Base-by-base conservation (phyloP, 2,797 vertebrate species). In the Oreonectes daqikongensis region DNA sequence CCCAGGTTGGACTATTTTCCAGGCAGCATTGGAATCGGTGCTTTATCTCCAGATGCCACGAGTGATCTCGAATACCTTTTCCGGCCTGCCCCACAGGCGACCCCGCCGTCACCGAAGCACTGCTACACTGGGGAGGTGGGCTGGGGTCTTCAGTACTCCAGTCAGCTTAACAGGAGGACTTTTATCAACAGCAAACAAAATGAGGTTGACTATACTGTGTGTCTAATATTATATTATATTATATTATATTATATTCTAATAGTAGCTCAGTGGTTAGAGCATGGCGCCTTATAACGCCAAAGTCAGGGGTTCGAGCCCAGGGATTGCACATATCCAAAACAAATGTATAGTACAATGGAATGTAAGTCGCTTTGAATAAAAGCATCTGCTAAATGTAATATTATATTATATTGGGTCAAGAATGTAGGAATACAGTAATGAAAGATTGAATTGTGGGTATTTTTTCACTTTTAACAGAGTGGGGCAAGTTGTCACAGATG, bases 1-100 rank as follows among this genome's bases (percentile, higher is more conserved):
- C 77, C 91, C 1, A 94, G 85, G 85, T 77, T 85, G 8, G 73
- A 83, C 74, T 88, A 91, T 79, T 86, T 85, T 20, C 74, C 75
- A 18, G 32, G 4, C 5, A 92, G 86, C 63, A 69, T 90, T 5
- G 93, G 93, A 53, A 87, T 80, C 40, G 85, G 84, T 1, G 14
- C 68, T 44, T 76, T 87, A 9, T 77, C 83, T 0, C 38, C 48
- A 18, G 92, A 91, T 59, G 90, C 88, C 80, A 93, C 91, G 0
- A 87, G 90, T 9, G 90, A 94, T 55, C 87, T 89, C 40, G 9
- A 50, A 7, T 94, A 92, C 76, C 72, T 95, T 72, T 92, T 89
- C 72, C 59, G 59, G 59, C 0, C 59, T n/a, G 59, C 17, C 10
- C 59, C 32, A 61, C 17, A 12, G 17, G 9, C 32, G 8, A 61